phyloP scores from a whole-genome alignment of 2,888 invertebrate genomes.

The Panopea generosa region DNA sequence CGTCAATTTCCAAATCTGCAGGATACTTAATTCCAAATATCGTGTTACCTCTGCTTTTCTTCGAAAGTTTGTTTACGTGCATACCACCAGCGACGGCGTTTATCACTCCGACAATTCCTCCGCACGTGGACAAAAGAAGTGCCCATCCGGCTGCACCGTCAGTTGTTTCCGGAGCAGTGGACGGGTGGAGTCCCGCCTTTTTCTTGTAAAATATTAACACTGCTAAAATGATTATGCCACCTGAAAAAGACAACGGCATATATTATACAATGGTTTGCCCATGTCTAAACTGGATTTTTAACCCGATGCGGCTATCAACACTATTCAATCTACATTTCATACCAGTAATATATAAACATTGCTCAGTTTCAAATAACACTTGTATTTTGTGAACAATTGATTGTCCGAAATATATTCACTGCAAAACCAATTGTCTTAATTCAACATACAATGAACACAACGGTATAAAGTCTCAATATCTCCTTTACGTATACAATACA shows the following conservation, averaged over 20 bases:
- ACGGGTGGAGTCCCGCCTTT: slow-evolving; percentile 64
- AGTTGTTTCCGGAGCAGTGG: slow-evolving; percentile 52
- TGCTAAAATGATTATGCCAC: slow-evolving; percentile 59
- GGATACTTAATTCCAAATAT: slow-evolving; percentile 40
- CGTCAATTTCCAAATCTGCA: slow-evolving; percentile 46
- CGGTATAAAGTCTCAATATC: too few relatives aligned
- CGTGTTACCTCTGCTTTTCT: background rate
- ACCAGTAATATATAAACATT: too few relatives aligned
- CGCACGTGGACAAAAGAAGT: slow-evolving; percentile 41
- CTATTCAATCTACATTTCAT: too few relatives aligned
- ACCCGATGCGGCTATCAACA: too few relatives aligned
- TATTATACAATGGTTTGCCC: too few relatives aligned
- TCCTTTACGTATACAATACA: too few relatives aligned
- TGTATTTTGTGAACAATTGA: too few relatives aligned
- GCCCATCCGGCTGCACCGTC: slow-evolving; percentile 53
- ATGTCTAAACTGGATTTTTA: too few relatives aligned
- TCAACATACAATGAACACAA: too few relatives aligned
- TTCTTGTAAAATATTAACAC: slow-evolving; percentile 69
- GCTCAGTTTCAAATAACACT: too few relatives aligned
- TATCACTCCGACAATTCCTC: slow-evolving; percentile 33
- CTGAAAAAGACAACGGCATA: slow-evolving; percentile 48
- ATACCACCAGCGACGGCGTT: slow-evolving; percentile 44
- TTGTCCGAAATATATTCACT: too few relatives aligned
- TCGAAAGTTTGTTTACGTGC: slow-evolving; percentile 9
- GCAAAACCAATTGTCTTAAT: too few relatives aligned